phyloP scores from a whole-genome alignment of 2,113 vertebrate genomes.

The Labeo catla region DNA sequence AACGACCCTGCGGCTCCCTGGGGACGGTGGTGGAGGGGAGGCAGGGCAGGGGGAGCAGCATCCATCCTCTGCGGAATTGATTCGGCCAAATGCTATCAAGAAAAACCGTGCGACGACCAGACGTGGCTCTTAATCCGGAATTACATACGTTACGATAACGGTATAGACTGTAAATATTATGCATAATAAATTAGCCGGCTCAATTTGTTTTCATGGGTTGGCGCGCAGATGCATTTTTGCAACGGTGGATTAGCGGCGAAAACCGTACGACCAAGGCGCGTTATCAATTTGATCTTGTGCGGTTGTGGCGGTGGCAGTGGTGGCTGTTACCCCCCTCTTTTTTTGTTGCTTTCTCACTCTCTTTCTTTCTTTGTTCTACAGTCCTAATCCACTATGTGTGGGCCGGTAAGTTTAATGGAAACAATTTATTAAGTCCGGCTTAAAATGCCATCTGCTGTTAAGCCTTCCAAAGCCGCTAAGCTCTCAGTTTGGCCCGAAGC shows the following conservation, averaged over 20 bases:
- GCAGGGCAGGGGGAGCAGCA: slow-evolving; percentile 43
- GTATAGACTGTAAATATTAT: slow-evolving; percentile 30
- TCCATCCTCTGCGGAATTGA: slow-evolving; percentile 41
- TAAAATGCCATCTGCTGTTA: slow-evolving; percentile 86
- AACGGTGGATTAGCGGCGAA: slow-evolving; percentile 24
- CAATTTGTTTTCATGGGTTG: slow-evolving; percentile 16
- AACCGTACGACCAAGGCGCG: not conserved
- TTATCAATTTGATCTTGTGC: slow-evolving; percentile 38
- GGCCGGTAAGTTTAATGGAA: slow-evolving; percentile 85
- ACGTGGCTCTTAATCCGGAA: slow-evolving; percentile 45
- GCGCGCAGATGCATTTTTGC: not conserved
- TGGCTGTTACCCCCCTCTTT: not conserved
- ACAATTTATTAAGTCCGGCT: slow-evolving; percentile 86
- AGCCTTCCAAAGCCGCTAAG: slow-evolving; percentile 83
- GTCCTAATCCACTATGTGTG: slow-evolving; percentile 82
- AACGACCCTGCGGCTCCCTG: slow-evolving; percentile 66
- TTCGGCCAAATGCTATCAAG: slow-evolving; percentile 33
- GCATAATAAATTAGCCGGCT: slow-evolving; percentile 21
- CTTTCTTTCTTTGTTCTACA: slow-evolving; percentile 74
- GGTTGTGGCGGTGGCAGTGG: not conserved
- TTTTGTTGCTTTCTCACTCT: slow-evolving; percentile 62
- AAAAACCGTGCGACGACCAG: slow-evolving; percentile 26
- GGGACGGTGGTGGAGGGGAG: slow-evolving; percentile 52
- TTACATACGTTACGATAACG: slow-evolving; percentile 6
- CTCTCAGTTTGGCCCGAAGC: slow-evolving; percentile 77